Evolutionary conservation across 2,888 invertebrate species (phyloP).

Genomic region (Chloromyia formosa): DNA sequence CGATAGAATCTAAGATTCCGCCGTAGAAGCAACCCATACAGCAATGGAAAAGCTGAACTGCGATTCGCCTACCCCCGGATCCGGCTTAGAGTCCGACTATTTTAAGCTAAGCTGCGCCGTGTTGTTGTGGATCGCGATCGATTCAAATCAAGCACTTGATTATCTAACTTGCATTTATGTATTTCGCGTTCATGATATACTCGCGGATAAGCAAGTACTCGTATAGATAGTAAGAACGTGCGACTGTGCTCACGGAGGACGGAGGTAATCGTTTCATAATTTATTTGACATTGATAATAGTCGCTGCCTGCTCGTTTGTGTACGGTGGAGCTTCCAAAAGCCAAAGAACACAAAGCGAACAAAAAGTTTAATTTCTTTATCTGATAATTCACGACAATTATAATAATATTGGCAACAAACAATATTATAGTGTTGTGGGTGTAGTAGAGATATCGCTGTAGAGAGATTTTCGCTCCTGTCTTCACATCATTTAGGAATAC

Average conservation of each 20-base stretch:
- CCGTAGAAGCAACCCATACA: neutral
- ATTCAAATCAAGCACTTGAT: constrained; percentile 6
- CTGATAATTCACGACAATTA: neutral
- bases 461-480: neutral
- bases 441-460: neutral
- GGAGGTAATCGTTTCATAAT: constrained; percentile 8
- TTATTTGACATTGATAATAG: constrained; percentile 5
- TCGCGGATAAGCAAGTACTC: too few species aligned
- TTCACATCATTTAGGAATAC: neutral
- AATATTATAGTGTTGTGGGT: too few species aligned
- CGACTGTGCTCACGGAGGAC: neutral
- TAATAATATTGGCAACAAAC: neutral
- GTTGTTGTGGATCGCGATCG: neutral
- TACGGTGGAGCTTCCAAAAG: too few species aligned
- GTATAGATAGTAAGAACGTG: neutral
- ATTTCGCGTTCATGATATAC: too few species aligned
- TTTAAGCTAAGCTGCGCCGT: neutral
- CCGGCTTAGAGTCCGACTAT: neutral
- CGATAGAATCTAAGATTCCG: neutral
- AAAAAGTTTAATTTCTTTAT: neutral
- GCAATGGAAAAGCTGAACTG: too few species aligned
- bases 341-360: neutral
- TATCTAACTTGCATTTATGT: neutral
- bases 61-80: too few species aligned
- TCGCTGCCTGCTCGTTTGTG: neutral